Evolutionary conservation across 2,113 vertebrate genomes (phyloP), one percentile per base, ranked within the genome.

Genomic region (Gasterosteus nipponicus): DNA sequence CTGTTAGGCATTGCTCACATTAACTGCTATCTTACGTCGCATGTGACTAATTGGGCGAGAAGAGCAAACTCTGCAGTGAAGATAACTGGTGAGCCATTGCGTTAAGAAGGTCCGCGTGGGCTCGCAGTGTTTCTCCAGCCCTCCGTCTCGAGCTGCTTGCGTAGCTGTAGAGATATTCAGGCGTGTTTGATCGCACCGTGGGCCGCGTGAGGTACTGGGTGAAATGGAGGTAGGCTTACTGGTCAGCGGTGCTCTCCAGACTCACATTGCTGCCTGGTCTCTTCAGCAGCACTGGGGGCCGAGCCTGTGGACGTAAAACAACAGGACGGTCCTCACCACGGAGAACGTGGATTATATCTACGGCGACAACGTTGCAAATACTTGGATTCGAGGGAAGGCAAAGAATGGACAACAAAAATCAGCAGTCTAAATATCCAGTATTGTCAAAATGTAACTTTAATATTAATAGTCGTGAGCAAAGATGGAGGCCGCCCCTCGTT

Each of bases 191-290:
- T 1, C 33, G 7, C 16, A 58, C 42, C 10, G 33, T 44, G 15
- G 7, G 47, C 14, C 51, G 16, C 49, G 68, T 6, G 42, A 47
- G 62, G 69, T 38, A 44, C 1, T 66, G 41, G 16, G 59, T 59
- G 35, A 12, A 44, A 69, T 29, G 26, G 26, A 59, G 35, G 33
- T 11, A 7, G 53, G 10, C 93, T 94, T 93, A 95, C 94, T 91
- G 92, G 84, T 94, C 92, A 42, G 87, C 80, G 70, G 81, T 93
- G 89, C 84, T 89, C 46, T 95, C 93, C 83, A 94, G 81, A 3
- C 93, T 92, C 18, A 96, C 85, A 42, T 97, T 97, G 89, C 96
- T 96, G 91, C 93, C 95, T 1, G 96, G 96, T 80, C 96, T 96
- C 92, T 95, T 97, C 38, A 95, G 84, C 16, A 97, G 91, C 18